Base-by-base conservation (phyloP, 2,113 vertebrate genomes). In the Hippocampus comes region DNA sequence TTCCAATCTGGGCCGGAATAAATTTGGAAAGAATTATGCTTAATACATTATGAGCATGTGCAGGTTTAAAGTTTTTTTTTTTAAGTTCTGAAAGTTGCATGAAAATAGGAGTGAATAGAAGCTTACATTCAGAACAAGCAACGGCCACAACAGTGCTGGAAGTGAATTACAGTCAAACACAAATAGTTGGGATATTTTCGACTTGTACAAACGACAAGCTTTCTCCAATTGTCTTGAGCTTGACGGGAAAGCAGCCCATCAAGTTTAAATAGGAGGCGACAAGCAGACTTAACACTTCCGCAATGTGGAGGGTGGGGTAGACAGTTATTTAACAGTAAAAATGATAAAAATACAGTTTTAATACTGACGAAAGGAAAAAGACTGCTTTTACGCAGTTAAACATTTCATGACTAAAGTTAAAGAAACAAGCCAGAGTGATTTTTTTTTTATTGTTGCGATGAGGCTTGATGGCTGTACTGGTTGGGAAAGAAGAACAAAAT, bases 311-410 rank as follows among this genome's bases (percentile, higher is more conserved):
- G 81, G 78, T 70, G 78, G 61, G 9, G 72, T 71, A 86, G 74
- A 88, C 76, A 73, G 77, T 66, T 80, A 86, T 73, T 73, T 11
- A 80, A 86, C 72, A 86, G 82, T 82, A 88, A 82, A 89, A 91
- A 85, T 81, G 41, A 79, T 89, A 77, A 87, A 88, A 89, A 92
- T 85, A 90, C 78, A 86, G 78, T 82, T 86, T 83, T 88, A 93
- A 92, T 90, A 92, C 91, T 91, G 90, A 91, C 86, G 89, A 69
- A 71, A 85, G 75, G 84, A 78, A 87, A 86, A 86, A 83, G 48
- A 79, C 68, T 66, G 72, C 55, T 25, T 55, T 78, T 49, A 27
- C 41, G 61, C 48, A 9, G 46, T 77, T 77, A 41, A 51, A 18
- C 71, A 66, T 68, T 81, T 57, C 25, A 65, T 23, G 42, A 59